These are phyloP conservation scores for Sakesphorus luctuosus DNA, from an alignment of 2,113 vertebrate genomes.

Conservation along the genomic window DNA sequence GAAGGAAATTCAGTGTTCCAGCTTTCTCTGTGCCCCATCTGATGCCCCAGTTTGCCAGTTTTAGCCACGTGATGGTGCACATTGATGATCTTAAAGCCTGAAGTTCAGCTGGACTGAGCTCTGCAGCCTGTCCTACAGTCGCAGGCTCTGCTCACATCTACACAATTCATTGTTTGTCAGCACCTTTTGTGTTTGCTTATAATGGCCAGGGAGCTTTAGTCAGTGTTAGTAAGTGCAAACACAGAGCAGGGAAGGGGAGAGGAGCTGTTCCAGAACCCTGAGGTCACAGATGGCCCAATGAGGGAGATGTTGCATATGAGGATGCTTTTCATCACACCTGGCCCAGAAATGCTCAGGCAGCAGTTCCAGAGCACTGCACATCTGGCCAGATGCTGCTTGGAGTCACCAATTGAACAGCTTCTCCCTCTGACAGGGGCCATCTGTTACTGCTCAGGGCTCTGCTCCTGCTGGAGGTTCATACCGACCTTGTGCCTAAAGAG, in stretches of 20 bases:
- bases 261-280: slow-evolving; percentile 53
- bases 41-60: not conserved
- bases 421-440: not conserved
- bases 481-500: slow-evolving; percentile 92
- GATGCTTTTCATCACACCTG: not conserved
- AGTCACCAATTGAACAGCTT: not conserved
- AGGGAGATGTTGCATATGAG: not conserved
- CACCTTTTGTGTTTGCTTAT: not conserved
- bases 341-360: not conserved
- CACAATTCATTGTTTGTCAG: slow-evolving; percentile 1
- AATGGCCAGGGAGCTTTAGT: not conserved
- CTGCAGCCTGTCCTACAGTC: not conserved
- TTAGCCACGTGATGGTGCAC: not conserved
- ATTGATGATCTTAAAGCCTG: not conserved
- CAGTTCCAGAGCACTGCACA: not conserved
- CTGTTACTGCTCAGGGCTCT: slow-evolving; percentile 66
- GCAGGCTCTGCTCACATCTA: not conserved
- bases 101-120: not conserved
- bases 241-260: not conserved
- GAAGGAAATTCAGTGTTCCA: not conserved
- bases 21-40: accelerated
- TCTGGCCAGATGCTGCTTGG: slow-evolving; percentile 1
- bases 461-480: slow-evolving; percentile 27
- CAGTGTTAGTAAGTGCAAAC: not conserved
- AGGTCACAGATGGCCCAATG: slow-evolving; percentile 10